Evolutionary conservation across 1,140 invertebrate species (phyloP).

Genomic region (Penaeus indicus): DNA sequence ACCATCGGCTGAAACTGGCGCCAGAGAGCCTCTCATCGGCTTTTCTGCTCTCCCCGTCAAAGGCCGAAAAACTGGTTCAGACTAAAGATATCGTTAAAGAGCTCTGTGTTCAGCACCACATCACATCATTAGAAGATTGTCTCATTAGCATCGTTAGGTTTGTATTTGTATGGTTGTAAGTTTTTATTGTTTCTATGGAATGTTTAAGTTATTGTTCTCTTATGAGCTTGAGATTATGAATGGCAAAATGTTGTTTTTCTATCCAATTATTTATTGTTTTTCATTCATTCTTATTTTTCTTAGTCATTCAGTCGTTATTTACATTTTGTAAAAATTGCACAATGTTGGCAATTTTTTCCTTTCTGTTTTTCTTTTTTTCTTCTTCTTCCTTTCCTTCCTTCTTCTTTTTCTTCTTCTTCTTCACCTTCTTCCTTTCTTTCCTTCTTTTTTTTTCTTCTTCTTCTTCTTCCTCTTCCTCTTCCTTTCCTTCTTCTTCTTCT

Average conservation of each 20-base stretch:
- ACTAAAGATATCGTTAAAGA: background rate
- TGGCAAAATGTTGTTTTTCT: no score
- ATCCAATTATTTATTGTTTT: no score
- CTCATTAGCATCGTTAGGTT: constrained; percentile 39
- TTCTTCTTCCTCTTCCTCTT: background rate
- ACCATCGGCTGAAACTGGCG: constrained; percentile 23
- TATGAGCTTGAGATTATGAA: no score
- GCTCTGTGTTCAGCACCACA: background rate
- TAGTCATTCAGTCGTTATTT: no score
- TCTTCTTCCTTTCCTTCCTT: background rate
- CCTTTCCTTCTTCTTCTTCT: background rate
- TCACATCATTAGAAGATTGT: background rate
- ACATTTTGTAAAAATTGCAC: background rate
- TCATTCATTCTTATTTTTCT: no score
- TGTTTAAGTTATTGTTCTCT: no score
- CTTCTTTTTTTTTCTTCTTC: background rate
- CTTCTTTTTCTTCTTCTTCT: background rate
- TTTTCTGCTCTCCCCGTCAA: constrained; percentile 8
- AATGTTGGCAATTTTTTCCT: background rate
- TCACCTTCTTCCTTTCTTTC: background rate
- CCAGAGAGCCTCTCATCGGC: background rate
- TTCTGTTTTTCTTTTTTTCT: background rate
- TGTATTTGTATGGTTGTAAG: background rate
- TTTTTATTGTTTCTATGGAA: background rate
- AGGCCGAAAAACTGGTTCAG: background rate